Conservation (phyloP, 2,113 vertebrate genomes). For the Coptodon rendalli region DNA sequence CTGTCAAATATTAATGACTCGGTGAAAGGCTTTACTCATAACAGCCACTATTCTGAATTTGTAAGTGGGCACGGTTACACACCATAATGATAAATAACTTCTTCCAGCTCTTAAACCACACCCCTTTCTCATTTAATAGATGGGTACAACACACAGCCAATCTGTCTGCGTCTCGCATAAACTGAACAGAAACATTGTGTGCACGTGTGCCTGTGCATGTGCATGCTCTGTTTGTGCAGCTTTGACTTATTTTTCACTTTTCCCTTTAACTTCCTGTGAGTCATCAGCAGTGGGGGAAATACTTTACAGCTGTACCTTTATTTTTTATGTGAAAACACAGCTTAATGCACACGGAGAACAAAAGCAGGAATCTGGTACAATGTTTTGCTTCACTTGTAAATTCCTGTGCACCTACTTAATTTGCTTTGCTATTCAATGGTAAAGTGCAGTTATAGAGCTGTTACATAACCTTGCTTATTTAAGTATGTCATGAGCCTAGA, state of each 20-base stretch:
- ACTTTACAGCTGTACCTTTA: slow-evolving; percentile 70
- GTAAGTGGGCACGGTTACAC: slow-evolving; percentile 46
- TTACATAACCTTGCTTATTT: slow-evolving; percentile 75
- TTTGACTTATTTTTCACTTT: slow-evolving; percentile 67
- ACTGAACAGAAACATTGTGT: background rate
- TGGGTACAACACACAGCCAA: slow-evolving; percentile 23
- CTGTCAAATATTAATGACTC: slow-evolving; percentile 74
- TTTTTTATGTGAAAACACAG: slow-evolving; percentile 67
- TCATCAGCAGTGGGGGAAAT: slow-evolving; percentile 65
- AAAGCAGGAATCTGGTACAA: slow-evolving; percentile 70
- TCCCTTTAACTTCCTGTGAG: slow-evolving; percentile 73
- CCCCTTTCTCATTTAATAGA: slow-evolving; percentile 34
- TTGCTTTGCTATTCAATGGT: slow-evolving; percentile 60
- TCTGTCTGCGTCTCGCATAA: background rate
- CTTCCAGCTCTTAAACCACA: slow-evolving; percentile 1
- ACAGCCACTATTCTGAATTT: slow-evolving; percentile 62
- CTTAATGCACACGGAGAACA: slow-evolving; percentile 67
- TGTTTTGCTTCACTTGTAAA: slow-evolving; percentile 72
- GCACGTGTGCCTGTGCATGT: background rate
- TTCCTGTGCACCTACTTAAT: slow-evolving; percentile 72
- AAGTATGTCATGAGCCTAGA: slow-evolving; percentile 71
- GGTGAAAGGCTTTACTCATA: slow-evolving; percentile 68
- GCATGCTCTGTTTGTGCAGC: slow-evolving; percentile 29
- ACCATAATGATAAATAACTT: slow-evolving; percentile 62
- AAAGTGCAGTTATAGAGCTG: slow-evolving; percentile 63